Evolutionary conservation across 2,888 invertebrate species (phyloP).

Genomic region (Ichneumon xanthorius): DNA sequence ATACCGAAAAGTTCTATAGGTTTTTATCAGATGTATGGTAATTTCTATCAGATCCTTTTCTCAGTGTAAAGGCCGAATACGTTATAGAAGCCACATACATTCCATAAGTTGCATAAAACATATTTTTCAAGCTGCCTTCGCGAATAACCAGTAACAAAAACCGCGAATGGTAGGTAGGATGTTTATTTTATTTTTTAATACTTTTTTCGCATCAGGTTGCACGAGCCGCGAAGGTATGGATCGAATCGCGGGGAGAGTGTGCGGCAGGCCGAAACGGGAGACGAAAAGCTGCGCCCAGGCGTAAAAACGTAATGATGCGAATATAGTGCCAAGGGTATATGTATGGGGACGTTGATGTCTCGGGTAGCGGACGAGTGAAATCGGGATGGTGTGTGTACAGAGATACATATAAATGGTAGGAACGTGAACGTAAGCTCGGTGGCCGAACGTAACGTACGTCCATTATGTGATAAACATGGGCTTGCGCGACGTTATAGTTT

Average conservation of each 20-base stretch:
- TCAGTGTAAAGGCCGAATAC: too few relatives aligned
- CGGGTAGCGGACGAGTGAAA: slow-evolving; percentile 13
- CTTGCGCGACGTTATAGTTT: slow-evolving; percentile 70
- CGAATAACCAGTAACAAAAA: neutral
- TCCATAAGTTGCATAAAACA: too few relatives aligned
- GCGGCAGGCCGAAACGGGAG: slow-evolving; percentile 52
- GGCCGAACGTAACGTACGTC: slow-evolving; percentile 71
- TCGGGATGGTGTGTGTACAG: slow-evolving; percentile 4
- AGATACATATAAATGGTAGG: slow-evolving; percentile 44
- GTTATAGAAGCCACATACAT: too few relatives aligned
- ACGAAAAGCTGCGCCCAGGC: slow-evolving; percentile 54
- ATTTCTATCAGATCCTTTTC: too few relatives aligned
- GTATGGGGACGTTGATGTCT: slow-evolving; percentile 2
- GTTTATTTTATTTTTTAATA: neutral
- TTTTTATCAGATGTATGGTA: too few relatives aligned
- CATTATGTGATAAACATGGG: slow-evolving; percentile 76
- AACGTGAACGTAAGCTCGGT: slow-evolving; percentile 64
- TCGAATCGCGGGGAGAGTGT: slow-evolving; percentile 11
- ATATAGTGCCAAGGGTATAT: slow-evolving; percentile 19
- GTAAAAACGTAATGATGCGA: slow-evolving; percentile 62
- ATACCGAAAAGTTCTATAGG: too few relatives aligned
- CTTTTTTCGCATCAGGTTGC: neutral
- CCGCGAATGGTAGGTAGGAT: neutral
- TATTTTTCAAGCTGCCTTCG: too few relatives aligned
- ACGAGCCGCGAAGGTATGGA: slow-evolving; percentile 16